phyloP scores from a whole-genome alignment of 2,797 vertebrate genomes.

The Sylvia borin region DNA sequence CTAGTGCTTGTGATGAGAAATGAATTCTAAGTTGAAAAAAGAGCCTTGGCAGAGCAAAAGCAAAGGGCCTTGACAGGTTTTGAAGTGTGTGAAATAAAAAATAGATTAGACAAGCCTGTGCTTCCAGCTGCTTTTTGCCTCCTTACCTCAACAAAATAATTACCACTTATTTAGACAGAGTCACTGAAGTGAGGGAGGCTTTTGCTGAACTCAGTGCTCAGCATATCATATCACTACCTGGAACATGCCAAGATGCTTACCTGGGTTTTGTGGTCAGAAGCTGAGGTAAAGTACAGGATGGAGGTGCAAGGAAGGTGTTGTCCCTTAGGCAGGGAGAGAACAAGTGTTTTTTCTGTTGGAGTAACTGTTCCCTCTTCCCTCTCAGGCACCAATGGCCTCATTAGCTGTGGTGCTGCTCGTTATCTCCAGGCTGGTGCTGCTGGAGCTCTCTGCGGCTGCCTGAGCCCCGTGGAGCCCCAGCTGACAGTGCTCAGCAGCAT shows the following conservation, averaged over 20 bases:
- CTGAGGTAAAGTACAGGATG: neutral
- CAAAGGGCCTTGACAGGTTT: conserved; percentile 7
- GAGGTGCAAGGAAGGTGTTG: neutral
- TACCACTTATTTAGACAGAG: neutral
- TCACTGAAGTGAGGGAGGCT: neutral
- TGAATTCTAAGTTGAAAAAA: neutral
- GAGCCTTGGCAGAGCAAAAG: neutral
- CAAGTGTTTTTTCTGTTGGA: neutral
- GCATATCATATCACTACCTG: neutral
- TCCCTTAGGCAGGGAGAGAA: neutral
- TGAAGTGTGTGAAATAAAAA: conserved; percentile 26
- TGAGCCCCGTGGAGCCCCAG: neutral
- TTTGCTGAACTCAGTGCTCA: neutral
- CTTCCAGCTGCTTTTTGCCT: conserved; percentile 13
- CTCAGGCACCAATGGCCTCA: neutral
- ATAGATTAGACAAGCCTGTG: conserved; percentile 10
- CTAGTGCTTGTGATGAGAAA: neutral
- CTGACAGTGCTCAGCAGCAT: neutral
- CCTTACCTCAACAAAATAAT: neutral
- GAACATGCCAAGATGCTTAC: neutral
- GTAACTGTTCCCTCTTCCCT: neutral
- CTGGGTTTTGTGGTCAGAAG: neutral
- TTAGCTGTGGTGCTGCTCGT: neutral
- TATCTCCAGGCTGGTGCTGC: neutral
- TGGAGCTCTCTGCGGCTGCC: neutral